Conservation (phyloP, 1,140 invertebrate species). For the Drosophila sturtevanti region DNA sequence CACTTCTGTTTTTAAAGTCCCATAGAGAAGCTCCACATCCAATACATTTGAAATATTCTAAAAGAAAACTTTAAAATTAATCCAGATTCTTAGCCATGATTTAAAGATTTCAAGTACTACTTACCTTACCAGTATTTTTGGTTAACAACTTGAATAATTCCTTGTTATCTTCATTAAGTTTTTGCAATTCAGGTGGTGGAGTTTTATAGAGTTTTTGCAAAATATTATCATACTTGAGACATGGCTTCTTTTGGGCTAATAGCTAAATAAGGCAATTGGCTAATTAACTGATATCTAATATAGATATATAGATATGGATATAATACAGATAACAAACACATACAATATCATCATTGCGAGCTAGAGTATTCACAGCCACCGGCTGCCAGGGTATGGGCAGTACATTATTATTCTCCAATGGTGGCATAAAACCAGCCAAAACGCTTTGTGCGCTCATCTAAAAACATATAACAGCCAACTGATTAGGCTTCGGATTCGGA, state of each 20-base stretch:
- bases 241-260: conserved; percentile 86
- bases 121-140: conserved; percentile 85
- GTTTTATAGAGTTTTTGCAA: conserved; percentile 83
- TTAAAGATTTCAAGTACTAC: background rate
- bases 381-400: conserved; percentile 92
- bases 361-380: conserved; percentile 91
- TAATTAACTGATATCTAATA: conserved; percentile 7
- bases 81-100: background rate
- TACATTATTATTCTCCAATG: conserved; percentile 88
- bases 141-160: conserved; percentile 87
- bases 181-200: conserved; percentile 83
- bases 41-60: conserved; percentile 86
- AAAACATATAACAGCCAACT: conserved; percentile 71
- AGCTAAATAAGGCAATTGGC: conserved; percentile 81
- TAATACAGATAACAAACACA: conserved; percentile 65
- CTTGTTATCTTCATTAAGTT: conserved; percentile 84
- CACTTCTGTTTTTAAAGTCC: conserved; percentile 88
- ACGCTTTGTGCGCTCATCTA: conserved; percentile 92
- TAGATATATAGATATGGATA: background rate
- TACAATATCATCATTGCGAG: conserved; percentile 88
- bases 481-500: conserved; percentile 62
- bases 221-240: conserved; percentile 86
- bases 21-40: conserved; percentile 89
- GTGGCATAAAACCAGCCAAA: conserved; percentile 92
- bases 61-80: background rate